Evolutionary conservation across 2,888 invertebrate genomes (phyloP).

Genomic region (Macaria liturata): DNA sequence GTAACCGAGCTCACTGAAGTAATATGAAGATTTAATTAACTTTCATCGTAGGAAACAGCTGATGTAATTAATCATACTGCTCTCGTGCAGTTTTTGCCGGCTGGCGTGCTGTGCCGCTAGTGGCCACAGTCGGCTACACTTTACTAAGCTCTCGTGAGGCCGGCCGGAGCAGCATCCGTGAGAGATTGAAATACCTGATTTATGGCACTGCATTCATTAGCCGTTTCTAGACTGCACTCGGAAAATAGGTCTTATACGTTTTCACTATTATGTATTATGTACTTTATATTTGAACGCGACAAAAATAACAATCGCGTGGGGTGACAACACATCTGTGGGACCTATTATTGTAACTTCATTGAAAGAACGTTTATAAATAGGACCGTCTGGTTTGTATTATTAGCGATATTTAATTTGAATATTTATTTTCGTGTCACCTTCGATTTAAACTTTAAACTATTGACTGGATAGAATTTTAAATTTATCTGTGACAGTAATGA

Average conservation of each 20-base stretch:
- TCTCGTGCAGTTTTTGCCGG: constrained; percentile 53
- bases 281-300: constrained; percentile 1
- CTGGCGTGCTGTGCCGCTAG: constrained; percentile 38
- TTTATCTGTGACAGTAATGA: background rate
- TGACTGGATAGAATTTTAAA: no score
- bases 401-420: constrained; percentile 12
- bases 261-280: background rate
- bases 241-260: constrained; percentile 11
- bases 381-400: constrained; percentile 16
- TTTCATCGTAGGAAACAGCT: constrained; percentile 66
- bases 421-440: background rate
- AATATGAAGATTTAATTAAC: constrained; percentile 58
- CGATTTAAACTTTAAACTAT: no score
- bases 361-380: constrained; percentile 22
- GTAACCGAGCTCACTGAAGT: constrained; percentile 39
- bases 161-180: constrained; percentile 63
- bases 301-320: constrained; percentile 17
- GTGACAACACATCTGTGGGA: constrained; percentile 15
- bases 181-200: constrained; percentile 65
- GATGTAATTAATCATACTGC: constrained; percentile 61
- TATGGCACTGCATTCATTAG: constrained; percentile 53
- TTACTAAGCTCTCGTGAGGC: constrained; percentile 58
- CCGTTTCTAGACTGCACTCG: constrained; percentile 17
- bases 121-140: background rate
- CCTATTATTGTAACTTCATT: constrained; percentile 23